Evolutionary conservation across 23 tunicate species (phyloP), one percentile per base, ranked within the genome.

Genomic region (Ascidia mentula): DNA sequence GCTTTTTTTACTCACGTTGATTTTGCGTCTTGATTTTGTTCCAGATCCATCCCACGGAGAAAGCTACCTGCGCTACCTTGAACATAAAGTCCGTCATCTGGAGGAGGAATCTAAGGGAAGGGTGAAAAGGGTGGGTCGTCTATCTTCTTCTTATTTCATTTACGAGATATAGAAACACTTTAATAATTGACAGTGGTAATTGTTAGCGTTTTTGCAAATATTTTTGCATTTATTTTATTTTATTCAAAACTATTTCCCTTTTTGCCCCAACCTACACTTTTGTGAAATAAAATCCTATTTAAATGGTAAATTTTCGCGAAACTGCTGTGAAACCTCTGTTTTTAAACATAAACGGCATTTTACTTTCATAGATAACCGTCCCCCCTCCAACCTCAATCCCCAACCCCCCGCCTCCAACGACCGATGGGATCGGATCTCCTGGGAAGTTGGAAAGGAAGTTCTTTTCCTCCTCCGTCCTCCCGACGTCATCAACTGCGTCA

Each of bases 31-130:
- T 53, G 22, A 20, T 71, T 71, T 71, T 72, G 46, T 59, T 42
- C 6, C 73, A 78, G 79, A 78, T 42, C 84, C 83, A 33, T 17
- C 73, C 18, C 89, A 85, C 39, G 82, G 89, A 12, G 89, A 84
- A 60, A 80, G 82, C 33, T 89, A 89, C 46, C 60, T 89, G 7
- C 71, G 89, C n/a, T 89, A 72, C 74, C 69, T 89, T 22, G 95
- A 89, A 80, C 85, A 89, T 65, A 84, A 84, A 73, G 89, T 89
- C 17, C 89, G 95, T 30, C 95, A 89, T 18, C 69, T 89, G 8
- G 95, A 89, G 74, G 89, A 89, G 61, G 95, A 84, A 75, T 78
- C 85, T 6, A 89, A 89, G 38, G 89, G 89, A 45, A 84, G 95
- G 74, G 72, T 84, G 13, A 89, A 89, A 84, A 39, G 79, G 69